Evolutionary conservation across 2,113 vertebrate genomes (phyloP).

Genomic region (Irena cyanogastra): DNA sequence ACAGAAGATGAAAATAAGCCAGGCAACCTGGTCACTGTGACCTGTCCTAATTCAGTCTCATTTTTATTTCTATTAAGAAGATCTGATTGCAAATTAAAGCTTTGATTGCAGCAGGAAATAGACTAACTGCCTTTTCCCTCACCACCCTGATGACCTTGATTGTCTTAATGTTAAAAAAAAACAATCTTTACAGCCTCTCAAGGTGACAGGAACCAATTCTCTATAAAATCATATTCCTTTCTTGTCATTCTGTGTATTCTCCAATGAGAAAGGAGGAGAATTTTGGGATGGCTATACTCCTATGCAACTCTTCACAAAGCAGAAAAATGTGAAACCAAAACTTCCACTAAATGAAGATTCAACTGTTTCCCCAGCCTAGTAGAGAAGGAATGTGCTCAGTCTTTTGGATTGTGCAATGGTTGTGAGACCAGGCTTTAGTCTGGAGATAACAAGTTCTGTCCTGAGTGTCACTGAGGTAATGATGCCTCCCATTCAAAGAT

Average conservation of each 20-base stretch:
- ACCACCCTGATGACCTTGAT: background rate
- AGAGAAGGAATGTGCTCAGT: background rate
- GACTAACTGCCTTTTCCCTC: background rate
- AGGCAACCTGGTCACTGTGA: background rate
- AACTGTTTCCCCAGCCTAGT: background rate
- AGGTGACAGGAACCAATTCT: background rate
- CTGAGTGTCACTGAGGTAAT: background rate
- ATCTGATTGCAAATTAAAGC: background rate
- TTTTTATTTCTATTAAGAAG: background rate
- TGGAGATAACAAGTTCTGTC: background rate
- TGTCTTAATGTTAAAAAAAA: background rate
- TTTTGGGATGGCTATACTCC: background rate
- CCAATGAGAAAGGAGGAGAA: background rate
- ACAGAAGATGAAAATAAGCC: background rate
- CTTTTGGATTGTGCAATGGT: background rate
- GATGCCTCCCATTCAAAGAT: background rate
- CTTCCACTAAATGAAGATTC: background rate
- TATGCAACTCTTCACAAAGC: background rate
- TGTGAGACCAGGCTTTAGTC: background rate
- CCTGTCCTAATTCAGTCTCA: background rate
- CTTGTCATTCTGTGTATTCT: background rate
- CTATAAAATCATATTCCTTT: background rate
- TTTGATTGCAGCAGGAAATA: background rate
- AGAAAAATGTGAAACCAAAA: background rate
- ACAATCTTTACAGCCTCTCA: background rate